A percentile compares a stretch with the other conserved stretches of the same genome.
phyloP scores from a whole-genome alignment of 2,888 invertebrate species.

The Allolobophora icterica region DNA sequence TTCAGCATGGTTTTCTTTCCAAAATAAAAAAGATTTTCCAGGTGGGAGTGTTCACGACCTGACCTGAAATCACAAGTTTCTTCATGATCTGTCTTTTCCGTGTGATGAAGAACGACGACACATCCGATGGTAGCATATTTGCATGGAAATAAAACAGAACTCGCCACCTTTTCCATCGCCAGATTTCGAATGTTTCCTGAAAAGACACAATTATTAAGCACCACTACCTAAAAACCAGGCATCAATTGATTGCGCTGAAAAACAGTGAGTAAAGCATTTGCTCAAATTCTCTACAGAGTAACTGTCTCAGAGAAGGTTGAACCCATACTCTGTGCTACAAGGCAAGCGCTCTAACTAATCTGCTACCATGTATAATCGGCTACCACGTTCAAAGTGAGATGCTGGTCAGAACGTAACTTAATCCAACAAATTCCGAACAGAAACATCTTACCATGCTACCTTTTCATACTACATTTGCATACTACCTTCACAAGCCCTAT shows the following conservation, averaged over 20 bases:
- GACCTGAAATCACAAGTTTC: slow-evolving; percentile 91
- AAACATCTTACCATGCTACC: too few relatives aligned
- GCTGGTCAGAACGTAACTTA: too few relatives aligned
- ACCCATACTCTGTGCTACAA: too few relatives aligned
- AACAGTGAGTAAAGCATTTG: not conserved
- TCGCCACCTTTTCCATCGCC: slow-evolving; percentile 99
- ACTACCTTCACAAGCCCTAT: too few relatives aligned
- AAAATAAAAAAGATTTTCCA: not conserved
- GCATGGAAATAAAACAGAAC: slow-evolving; percentile 97
- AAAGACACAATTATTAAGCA: slow-evolving; percentile 42
- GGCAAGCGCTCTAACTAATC: too few relatives aligned
- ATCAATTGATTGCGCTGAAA: not conserved
- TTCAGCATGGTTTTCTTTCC: not conserved
- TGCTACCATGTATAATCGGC: too few relatives aligned
- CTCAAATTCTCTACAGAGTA: not conserved
- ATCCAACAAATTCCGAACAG: too few relatives aligned
- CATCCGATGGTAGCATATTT: slow-evolving; percentile 97
- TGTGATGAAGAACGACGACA: slow-evolving; percentile 85
- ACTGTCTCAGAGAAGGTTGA: not conserved
- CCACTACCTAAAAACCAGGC: slow-evolving; percentile 27
- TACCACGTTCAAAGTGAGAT: too few relatives aligned
- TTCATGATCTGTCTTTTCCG: slow-evolving; percentile 97
- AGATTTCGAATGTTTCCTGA: slow-evolving; percentile 92
- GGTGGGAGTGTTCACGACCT: not conserved
- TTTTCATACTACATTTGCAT: too few relatives aligned